phyloP scores from a whole-genome alignment of 1,140 invertebrate genomes.

The Patella vulgata region DNA sequence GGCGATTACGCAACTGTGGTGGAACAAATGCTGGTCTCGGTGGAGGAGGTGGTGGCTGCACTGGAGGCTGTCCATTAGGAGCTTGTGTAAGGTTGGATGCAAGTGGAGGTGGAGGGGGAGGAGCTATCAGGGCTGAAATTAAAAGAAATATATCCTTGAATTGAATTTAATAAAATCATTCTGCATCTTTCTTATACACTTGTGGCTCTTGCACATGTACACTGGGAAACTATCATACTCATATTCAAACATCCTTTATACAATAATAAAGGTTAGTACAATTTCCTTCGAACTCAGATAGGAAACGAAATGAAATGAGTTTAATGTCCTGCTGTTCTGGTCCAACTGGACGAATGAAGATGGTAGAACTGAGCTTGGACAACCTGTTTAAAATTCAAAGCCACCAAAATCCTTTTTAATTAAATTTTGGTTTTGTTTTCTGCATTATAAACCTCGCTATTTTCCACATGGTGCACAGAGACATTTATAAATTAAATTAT shows the following conservation, averaged over 20 bases:
- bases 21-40: slow-evolving; percentile 40
- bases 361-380: neutral
- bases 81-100: neutral
- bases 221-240: neutral
- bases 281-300: neutral
- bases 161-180: neutral
- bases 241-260: neutral
- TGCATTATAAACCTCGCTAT: too few species aligned
- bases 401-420: too few species aligned
- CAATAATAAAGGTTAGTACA: neutral
- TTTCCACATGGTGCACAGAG: too few species aligned
- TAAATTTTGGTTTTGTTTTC: too few species aligned
- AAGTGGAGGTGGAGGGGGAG: slow-evolving; percentile 39
- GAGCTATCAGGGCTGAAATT: slow-evolving; percentile 35
- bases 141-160: slow-evolving; percentile 11
- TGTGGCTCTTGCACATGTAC: neutral
- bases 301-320: too few species aligned
- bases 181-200: too few species aligned
- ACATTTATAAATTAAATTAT: neutral
- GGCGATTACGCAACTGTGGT: slow-evolving; percentile 42
- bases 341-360: too few species aligned
- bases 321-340: too few species aligned
- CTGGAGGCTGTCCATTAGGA: slow-evolving; percentile 22
- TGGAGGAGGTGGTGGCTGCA: slow-evolving; percentile 45
- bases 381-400: too few species aligned